Evolutionary conservation across 2,113 vertebrate genomes (phyloP), one percentile per base, ranked within the genome.

Genomic region (Myodes glareolus): DNA sequence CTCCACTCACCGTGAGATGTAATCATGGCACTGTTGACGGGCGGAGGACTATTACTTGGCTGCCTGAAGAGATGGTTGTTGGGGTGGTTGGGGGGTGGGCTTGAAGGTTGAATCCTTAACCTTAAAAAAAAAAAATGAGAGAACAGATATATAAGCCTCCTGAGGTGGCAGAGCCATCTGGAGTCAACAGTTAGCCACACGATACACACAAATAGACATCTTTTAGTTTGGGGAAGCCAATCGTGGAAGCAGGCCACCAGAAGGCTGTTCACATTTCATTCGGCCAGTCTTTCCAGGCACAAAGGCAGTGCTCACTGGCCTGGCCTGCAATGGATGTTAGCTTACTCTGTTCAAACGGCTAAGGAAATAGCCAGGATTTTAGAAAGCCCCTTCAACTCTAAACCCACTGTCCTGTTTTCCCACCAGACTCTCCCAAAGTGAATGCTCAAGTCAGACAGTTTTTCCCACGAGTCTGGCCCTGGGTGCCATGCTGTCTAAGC

Each of bases 31-130:
- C 99, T 99, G 98, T 98, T 99, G 96, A 99, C 98, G 0, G 99
- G 99, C 17, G 99, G 99, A 61, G 99, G 99, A 97, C 99, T 99
- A 97, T 99, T 99, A 98, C 99, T 99, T 92, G 99, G 98, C 29
- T 99, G 99, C 97, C 99, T 99, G 99, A 99, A 99, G 98, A 99
- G 99, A 96, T 99, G 99, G 98, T 99, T 99, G 98, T 98, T 99
- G 96, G 99, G 99, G 98, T 99, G 99, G 98, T 98, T 99, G 17
- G 99, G 99, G 75, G 99, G 99, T 4, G 99, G 99, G 97, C 99
- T 99, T 96, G 99, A 99, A 67, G 99, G 99, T 98, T 99, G 99
- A 97, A 99, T 99, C 98, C 98, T 99, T 98, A 99, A 99, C 99
- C 99, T 99, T 96, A 77, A 97, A 97, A 67, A 72, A 98, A 98